Percentiles rank a stretch among this genome's conserved stretches.
phyloP scores from a whole-genome alignment of 2,888 invertebrate species.

The Clivina fossor region DNA sequence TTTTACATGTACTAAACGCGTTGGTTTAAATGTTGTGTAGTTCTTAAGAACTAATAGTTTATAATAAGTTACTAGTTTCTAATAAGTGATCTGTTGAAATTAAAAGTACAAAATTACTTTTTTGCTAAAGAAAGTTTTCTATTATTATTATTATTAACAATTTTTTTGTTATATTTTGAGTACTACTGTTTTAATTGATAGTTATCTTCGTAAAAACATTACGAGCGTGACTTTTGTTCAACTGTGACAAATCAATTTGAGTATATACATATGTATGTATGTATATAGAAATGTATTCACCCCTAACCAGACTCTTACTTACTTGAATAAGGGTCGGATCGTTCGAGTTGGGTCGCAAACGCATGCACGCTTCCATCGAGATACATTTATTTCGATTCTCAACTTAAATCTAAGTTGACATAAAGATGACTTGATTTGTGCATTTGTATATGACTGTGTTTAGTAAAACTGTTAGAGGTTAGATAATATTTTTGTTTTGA shows the following conservation, averaged over 20 bases:
- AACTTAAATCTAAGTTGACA: too few relatives aligned
- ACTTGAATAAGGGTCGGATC: conserved; percentile 17
- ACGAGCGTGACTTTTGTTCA: conserved; percentile 52
- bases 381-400: too few relatives aligned
- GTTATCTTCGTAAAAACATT: conserved; percentile 53
- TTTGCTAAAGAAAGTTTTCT: too few relatives aligned
- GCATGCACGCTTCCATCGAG: too few relatives aligned
- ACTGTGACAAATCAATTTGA: conserved; percentile 57
- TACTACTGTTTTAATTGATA: conserved; percentile 48
- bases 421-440: too few relatives aligned
- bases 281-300: conserved; percentile 53
- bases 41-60: neutral
- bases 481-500: too few relatives aligned
- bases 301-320: too few relatives aligned
- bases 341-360: conserved; percentile 16
- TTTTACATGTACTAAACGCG: too few relatives aligned
- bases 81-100: too few relatives aligned
- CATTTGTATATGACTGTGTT: too few relatives aligned
- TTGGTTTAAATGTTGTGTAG: neutral
- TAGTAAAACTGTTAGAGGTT: too few relatives aligned
- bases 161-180: conserved; percentile 39
- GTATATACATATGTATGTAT: conserved; percentile 56
- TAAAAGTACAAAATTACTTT: too few relatives aligned
- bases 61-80: neutral
- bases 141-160: neutral